Percentiles rank a stretch among this genome's conserved stretches.
These are phyloP conservation scores for Gymnoscopelus microlampas DNA, from an alignment of 2,797 vertebrate genomes.

Conservation along the genomic window DNA sequence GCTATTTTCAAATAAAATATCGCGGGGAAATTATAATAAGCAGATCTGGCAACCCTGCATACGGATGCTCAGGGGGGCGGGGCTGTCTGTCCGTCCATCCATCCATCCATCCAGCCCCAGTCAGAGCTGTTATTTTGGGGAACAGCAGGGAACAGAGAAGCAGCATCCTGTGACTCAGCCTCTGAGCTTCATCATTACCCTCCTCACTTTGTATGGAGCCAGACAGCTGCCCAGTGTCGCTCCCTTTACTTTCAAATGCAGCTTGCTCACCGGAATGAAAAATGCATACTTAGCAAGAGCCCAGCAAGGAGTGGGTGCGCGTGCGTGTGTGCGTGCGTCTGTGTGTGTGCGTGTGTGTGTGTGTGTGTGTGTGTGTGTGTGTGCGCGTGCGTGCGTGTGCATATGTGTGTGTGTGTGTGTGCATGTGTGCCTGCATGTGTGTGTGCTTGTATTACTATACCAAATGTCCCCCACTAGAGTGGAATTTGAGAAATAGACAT, in stretches of 20 bases:
- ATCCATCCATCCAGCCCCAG: conserved; percentile 32
- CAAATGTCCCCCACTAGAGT: too few species aligned
- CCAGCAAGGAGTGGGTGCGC: conserved; percentile 54
- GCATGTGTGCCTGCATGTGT: conserved; percentile 3
- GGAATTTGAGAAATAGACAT: conserved; percentile 17
- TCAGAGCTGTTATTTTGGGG: conserved; percentile 68
- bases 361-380: conserved; percentile 7
- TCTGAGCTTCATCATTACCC: conserved; percentile 72
- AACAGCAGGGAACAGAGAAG: conserved; percentile 69
- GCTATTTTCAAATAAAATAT: too few species aligned
- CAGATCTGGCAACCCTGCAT: too few species aligned
- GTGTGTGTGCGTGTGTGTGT: conserved; percentile 3
- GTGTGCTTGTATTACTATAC: not conserved
- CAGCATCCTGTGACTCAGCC: conserved; percentile 73
- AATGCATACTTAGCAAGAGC: conserved; percentile 78
- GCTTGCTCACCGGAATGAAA: conserved; percentile 74
- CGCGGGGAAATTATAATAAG: too few species aligned
- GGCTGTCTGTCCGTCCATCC: too few species aligned
- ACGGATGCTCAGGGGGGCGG: too few species aligned
- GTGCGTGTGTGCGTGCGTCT: conserved; percentile 14
- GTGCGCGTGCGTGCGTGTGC: conserved; percentile 14
- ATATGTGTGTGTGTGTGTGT: conserved; percentile 6
- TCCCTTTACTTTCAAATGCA: conserved; percentile 76
- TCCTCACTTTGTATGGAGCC: conserved; percentile 62
- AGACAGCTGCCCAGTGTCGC: conserved; percentile 66